Evolutionary conservation across 2,888 invertebrate genomes (phyloP), one percentile per base, ranked within the genome.

Genomic region (Clitarchus hookeri): DNA sequence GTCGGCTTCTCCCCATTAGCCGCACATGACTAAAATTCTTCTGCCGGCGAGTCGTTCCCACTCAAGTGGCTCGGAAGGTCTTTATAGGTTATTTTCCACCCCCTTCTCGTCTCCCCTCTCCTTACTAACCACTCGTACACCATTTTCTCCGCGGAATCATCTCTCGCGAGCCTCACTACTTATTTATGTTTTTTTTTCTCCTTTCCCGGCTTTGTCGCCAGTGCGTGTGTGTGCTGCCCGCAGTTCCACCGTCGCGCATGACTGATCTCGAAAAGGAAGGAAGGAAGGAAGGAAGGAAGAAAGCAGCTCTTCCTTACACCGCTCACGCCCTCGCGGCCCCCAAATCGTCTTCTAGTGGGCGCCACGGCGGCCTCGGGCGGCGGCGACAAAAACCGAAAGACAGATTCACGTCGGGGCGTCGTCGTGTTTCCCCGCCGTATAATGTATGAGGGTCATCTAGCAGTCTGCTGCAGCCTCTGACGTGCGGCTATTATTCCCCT

Each of bases 21-120:
- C n/a, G 65, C 65, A 65, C 65, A 65, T n/a, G 65, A 23, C 65
- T 65, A n/a, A n/a, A 23, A 65, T 6, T 65, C 65, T n/a, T 16
- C 65, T 9, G 65, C 65, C n/a, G 65, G 65, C 19, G n/a, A 65
- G 23, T 65, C 23, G 16, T 65, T 23, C 65, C n/a, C 65, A n/a
- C 65, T 65, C 65, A 65, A 65, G 65, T 65, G 65, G 16, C 65
- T 65, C 65, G 65, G 65, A 23, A 65, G 65, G 65, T 65, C 65
- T 65, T 65, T 65, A n/a, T 65, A 65, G 65, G 65, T 65, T 65
- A 65, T 65, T 6, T 65, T 65, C 65, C 65, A 23, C 65, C 23
- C 65, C 0, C 19, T 65, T 65, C 65, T n/a, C 65, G 65, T 16
- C 8, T n/a, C 65, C 65, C 65, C 65, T 9, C 65, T 8, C 65